Base-by-base conservation (phyloP, 2,797 vertebrate genomes). In the Diceros bicornis region DNA sequence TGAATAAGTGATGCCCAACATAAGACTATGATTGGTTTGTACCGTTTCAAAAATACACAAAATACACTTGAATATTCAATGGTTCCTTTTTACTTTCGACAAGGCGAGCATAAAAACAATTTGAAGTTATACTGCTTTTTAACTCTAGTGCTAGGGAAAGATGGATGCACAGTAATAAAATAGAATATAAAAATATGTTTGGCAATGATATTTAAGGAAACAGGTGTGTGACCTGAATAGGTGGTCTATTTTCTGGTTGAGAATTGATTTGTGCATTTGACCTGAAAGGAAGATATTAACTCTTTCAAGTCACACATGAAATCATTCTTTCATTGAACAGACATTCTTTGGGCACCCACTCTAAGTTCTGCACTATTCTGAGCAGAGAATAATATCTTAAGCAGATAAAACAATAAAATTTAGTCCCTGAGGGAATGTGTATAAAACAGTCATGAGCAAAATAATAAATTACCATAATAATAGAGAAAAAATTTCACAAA, bases 61-160 rank as follows among this genome's bases (percentile, higher is more conserved):
- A 92, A 89, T 71, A 91, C 13, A 72, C 37, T 79, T 61, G 23
- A 86, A 87, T 71, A 94, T 29, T 95, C 79, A 57, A 10, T 94
- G 96, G 96, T 92, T 93, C 64, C 83, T 92, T 94, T 96, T 95
- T 96, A 91, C 79, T 93, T 97, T 92, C 64, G 27, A 79, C 72
- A 97, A 97, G 84, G 59, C 92, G 87, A 84, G 27, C 82, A 96
- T 95, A 96, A 93, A 98, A 97, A 92, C 72, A 97, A 97, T 97
- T 97, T 81, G 77, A 89, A 91, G 81, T 86, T 94, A 91, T 92
- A 92, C 57, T 88, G 66, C 68, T 96, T 96, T 96, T 93, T 96
- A 98, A 95, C 84, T 97, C 59, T 89, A 95, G 97, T 96, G 69
- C 87, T 94, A 92, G 77, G 47, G 69, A 92, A 97, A 96, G 72